Evolutionary conservation across 2,888 invertebrate species (phyloP).

Genomic region (Acanthococcus lagerstroemiae): DNA sequence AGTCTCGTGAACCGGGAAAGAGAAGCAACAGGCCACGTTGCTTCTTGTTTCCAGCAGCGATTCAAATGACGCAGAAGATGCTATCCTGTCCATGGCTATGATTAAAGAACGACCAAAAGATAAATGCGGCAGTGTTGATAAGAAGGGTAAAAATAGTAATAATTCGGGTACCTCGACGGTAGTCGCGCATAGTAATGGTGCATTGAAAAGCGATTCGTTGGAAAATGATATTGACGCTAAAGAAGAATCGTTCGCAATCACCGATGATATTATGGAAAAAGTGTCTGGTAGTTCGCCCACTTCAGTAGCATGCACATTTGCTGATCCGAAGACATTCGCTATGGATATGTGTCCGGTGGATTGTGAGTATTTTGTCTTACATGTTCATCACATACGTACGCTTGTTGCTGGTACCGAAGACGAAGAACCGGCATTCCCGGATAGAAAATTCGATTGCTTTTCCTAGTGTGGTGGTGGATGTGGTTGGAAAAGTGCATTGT

Average conservation of each 20-base stretch:
- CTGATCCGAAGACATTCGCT: slow-evolving; percentile 21
- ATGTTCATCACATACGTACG: too few relatives aligned
- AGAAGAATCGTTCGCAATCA: slow-evolving; percentile 34
- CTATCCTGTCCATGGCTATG: slow-evolving; percentile 34
- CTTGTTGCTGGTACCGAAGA: too few relatives aligned
- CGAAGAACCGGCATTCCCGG: too few relatives aligned
- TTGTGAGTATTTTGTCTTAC: slow-evolving; percentile 6
- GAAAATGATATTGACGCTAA: slow-evolving; percentile 36
- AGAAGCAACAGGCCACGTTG: slow-evolving; percentile 24
- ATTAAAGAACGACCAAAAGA: slow-evolving; percentile 37
- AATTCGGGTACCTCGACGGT: slow-evolving; percentile 19
- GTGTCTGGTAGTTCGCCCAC: slow-evolving; percentile 18
- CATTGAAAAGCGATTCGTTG: slow-evolving; percentile 35
- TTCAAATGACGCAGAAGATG: slow-evolving; percentile 23
- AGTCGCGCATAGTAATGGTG: slow-evolving; percentile 28
- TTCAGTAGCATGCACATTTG: slow-evolving; percentile 20
- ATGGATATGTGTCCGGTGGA: slow-evolving; percentile 28
- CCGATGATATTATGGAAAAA: slow-evolving; percentile 32
- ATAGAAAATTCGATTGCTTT: too few relatives aligned
- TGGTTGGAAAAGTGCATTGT: too few relatives aligned
- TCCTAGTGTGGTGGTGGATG: too few relatives aligned
- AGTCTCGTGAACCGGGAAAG: slow-evolving; percentile 1
- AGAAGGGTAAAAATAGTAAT: slow-evolving; percentile 36
- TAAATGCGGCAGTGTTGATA: slow-evolving; percentile 34
- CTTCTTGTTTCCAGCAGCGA: slow-evolving; percentile 16